Evolutionary conservation across 1,140 invertebrate species (phyloP), one percentile per base, ranked within the genome.

Genomic region (Oreohelix idahoensis): DNA sequence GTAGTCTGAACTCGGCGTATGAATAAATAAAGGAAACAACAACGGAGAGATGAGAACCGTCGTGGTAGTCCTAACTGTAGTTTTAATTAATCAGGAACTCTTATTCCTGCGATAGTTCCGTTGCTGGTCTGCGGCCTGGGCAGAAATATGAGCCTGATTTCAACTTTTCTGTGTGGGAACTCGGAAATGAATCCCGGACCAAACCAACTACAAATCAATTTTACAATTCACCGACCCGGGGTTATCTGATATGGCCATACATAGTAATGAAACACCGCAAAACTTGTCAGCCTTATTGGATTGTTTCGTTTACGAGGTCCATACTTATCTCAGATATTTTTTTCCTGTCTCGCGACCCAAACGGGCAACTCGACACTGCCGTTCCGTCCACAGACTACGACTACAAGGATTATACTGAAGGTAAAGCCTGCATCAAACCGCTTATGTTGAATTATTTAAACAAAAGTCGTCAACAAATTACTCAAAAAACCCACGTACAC

Each of bases 201-300:
- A 35, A 71, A 71, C 38, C 32, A 36, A 71, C n/a, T n/a, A 71
- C 69, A 71, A 71, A 71, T 71, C 69, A 71, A 71, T 71, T 5
- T 71, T 71, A 71, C 69, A 71, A 71, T 71, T 71, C 69, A 71
- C 15, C 69, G 23, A 35, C 53, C 23, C 23, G 5, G n/a, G 69
- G 69, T 71, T 39, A 71, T 39, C 13, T 71, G 69, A 71, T 71
- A 71, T 35, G 69, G 69, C 38, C 32, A 35, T 71, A 71, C 69
- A 71, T 15, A 71, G 69, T 71, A 71, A 71, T 71, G 69, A 71
- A 39, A 71, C 29, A 71, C 69, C 38, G 69, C 32, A 20, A 58
- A 20, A n/a, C 17, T n/a, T 58, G 53, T 58, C 53, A 10, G 53
- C 53, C 53, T 58, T 58, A 58, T 58, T 58, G 53, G 53, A 58